phyloP scores from a whole-genome alignment of 2,797 vertebrate genomes.

The Gypaetus barbatus region DNA sequence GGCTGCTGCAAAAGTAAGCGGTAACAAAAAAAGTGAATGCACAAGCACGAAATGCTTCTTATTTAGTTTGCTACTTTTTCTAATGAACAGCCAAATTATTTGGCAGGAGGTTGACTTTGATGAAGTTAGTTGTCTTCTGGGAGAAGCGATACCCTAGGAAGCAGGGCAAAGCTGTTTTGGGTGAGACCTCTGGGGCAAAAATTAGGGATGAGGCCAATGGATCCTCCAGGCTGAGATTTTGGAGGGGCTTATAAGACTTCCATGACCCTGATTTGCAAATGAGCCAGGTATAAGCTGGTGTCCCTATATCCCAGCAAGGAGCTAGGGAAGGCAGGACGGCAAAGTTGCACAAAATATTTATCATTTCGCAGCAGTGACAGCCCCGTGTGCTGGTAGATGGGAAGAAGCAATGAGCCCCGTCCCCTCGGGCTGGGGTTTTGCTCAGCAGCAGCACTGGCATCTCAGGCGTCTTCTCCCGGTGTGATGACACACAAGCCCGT shows the following conservation, averaged over 20 bases:
- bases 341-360: background rate
- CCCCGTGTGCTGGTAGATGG: background rate
- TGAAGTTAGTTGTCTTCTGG: background rate
- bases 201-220: background rate
- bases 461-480: background rate
- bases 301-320: background rate
- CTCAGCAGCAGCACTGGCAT: background rate
- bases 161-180: background rate
- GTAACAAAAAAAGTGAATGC: background rate
- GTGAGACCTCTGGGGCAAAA: background rate
- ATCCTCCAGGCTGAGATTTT: background rate
- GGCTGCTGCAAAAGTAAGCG: background rate
- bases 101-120: background rate
- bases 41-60: background rate
- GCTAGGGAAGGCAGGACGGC: background rate
- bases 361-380: background rate
- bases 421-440: background rate
- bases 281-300: background rate
- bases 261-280: accelerated
- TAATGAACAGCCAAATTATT: background rate
- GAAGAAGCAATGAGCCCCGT: background rate
- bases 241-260: background rate
- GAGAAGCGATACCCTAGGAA: background rate
- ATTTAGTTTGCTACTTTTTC: background rate
- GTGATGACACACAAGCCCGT: background rate